Evolutionary conservation across 1,140 invertebrate species (phyloP), one percentile per base, ranked within the genome.

Genomic region (Lasioglossum baleicum): DNA sequence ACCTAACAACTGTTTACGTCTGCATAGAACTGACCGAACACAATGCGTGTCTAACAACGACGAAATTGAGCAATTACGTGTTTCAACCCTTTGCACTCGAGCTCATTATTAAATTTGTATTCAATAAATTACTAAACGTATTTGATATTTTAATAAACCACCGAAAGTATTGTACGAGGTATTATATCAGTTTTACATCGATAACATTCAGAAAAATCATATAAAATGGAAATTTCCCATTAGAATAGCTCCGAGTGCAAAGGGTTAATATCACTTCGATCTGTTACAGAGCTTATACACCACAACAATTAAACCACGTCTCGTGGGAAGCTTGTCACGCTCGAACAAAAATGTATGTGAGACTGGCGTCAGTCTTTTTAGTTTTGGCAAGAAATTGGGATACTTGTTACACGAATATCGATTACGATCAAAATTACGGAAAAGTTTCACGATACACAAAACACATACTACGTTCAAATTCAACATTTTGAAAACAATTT

Each of bases 331-430:
- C n/a, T 68, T 58, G 20, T 71, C 58, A n/a, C 20, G 42, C 31
- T 8, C 40, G 60, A 81, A 67, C 15, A 11, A 53, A 76, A 26
- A 7, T 80, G 53, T 56, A 63, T 67, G 61, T 63, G 78, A 85
- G 75, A 85, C 70, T 75, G 70, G 10, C 7, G 17, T 84, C 83
- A 85, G 83, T 85, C 79, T 82, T 78, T 58, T 78, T 60, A 79
- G 64, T 81, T 83, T 81, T 78, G 83, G 83, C 83, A 82, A 85
- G 83, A 82, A 77, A 82, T 81, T 69, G 15, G 64, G 22, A 69
- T 77, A 17, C 44, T 71, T 42, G 63, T 76, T 26, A 35, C 48
- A 15, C 66, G 35, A 71, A 82, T 51, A 65, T 81, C 26, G 8
- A 58, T 66, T 40, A 70, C 66, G 40, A 75, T 72, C 44, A 48